These are phyloP conservation scores for Ispidina picta DNA, from an alignment of 2,797 vertebrate species.

Conservation along the genomic window DNA sequence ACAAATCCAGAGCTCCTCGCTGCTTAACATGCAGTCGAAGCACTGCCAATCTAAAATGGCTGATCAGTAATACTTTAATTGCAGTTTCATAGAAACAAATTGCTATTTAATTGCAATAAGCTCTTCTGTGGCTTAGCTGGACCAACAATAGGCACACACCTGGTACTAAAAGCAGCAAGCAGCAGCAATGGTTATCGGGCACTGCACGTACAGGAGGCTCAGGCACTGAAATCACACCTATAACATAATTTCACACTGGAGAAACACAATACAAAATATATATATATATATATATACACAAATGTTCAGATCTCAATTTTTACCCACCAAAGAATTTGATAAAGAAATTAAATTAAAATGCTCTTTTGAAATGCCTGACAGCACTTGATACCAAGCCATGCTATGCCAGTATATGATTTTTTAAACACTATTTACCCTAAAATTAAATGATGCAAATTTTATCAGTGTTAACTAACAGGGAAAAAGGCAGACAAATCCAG, in stretches of 20 bases:
- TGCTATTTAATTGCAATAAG: constrained; percentile 84
- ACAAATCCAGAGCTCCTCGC: constrained; percentile 29
- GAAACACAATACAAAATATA: background rate
- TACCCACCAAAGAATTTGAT: too few relatives aligned
- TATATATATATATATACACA: background rate
- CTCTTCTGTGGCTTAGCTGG: constrained; percentile 78
- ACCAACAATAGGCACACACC: constrained; percentile 74
- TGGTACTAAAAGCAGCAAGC: constrained; percentile 21
- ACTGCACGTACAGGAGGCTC: background rate
- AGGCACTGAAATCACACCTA: background rate
- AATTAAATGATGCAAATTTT: constrained; percentile 59
- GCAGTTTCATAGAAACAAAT: constrained; percentile 87
- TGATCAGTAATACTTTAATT: constrained; percentile 85
- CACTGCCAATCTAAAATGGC: constrained; percentile 80
- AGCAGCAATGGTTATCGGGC: background rate
- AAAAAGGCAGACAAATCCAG: constrained; percentile 34
- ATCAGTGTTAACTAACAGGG: constrained; percentile 31
- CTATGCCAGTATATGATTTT: background rate
- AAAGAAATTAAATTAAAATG: background rate
- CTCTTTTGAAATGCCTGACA: background rate
- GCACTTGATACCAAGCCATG: background rate
- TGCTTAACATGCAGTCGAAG: constrained; percentile 75
- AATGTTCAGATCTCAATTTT: background rate
- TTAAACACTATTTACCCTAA: constrained; percentile 39
- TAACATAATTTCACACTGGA: background rate